Evolutionary conservation across 1,140 invertebrate genomes (phyloP).

Genomic region (Cotesia glomerata): DNA sequence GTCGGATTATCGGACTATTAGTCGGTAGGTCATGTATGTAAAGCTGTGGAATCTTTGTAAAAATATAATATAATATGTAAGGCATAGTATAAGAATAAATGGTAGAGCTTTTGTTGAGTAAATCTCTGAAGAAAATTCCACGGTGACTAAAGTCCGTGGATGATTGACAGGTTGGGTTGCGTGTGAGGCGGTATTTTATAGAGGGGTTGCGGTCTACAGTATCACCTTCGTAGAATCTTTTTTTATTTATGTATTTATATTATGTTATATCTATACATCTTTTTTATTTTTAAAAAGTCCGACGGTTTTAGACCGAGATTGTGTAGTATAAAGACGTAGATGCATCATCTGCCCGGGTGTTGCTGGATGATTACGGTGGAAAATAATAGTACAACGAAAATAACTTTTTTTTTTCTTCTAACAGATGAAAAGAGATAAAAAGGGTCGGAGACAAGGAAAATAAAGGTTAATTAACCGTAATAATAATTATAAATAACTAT

Average conservation of each 20-base stretch:
- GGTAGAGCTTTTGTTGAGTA: conserved; percentile 4
- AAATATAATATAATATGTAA: neutral
- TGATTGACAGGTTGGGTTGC: conserved; percentile 47
- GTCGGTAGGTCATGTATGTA: too few relatives aligned
- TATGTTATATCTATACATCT: conserved; percentile 18
- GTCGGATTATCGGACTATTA: too few relatives aligned
- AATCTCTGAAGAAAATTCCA: conserved; percentile 48
- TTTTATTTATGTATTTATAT: conserved; percentile 13
- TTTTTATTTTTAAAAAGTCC: conserved; percentile 25
- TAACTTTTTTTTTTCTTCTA: neutral
- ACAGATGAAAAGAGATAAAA: neutral
- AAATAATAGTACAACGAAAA: neutral
- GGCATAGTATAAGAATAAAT: neutral
- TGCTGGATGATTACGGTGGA: neutral
- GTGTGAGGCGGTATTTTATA: conserved; percentile 36
- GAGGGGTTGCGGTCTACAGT: conserved; percentile 44
- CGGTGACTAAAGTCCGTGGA: conserved; percentile 52
- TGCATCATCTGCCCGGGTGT: neutral
- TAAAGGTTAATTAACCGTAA: too few relatives aligned
- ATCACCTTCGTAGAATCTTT: conserved; percentile 47
- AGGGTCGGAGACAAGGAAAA: too few relatives aligned
- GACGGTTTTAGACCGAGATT: neutral
- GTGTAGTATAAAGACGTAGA: neutral
- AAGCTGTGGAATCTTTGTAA: too few relatives aligned
- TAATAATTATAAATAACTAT: too few relatives aligned